Evolutionary conservation across 2,888 invertebrate species (phyloP).

Genomic region (Acleris sparsana): DNA sequence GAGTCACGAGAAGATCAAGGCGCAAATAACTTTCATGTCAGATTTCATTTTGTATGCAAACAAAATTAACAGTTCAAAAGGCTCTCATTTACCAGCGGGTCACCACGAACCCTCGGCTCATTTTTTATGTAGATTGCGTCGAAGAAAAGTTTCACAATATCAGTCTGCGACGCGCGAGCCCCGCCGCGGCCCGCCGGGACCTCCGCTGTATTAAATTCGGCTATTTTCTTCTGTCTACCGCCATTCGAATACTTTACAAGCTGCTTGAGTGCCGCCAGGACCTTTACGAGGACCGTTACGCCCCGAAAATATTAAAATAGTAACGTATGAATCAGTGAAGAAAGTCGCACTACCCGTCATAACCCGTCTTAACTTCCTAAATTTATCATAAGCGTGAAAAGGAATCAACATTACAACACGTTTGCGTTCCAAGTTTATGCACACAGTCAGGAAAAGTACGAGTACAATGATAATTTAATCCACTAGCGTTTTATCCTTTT

Average conservation of each 20-base stretch:
- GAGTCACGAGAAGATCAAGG: slow-evolving; percentile 58
- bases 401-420: no score
- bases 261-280: slow-evolving; percentile 48
- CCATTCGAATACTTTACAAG: slow-evolving; percentile 61
- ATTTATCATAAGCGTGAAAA: slow-evolving; percentile 11
- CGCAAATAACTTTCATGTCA: slow-evolving; percentile 72
- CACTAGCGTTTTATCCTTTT: no score
- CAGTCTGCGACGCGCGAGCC: slow-evolving; percentile 66
- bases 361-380: slow-evolving; percentile 7
- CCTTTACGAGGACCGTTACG: slow-evolving; percentile 36
- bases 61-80: slow-evolving; percentile 81
- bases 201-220: slow-evolving; percentile 68
- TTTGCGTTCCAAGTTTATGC: no score
- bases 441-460: no score
- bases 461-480: no score
- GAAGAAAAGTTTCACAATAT: slow-evolving; percentile 82
- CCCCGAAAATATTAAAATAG: slow-evolving; percentile 28
- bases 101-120: slow-evolving; percentile 75
- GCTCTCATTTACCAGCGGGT: slow-evolving; percentile 79
- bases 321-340: slow-evolving; percentile 24
- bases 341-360: slow-evolving; percentile 12
- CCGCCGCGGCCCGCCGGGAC: slow-evolving; percentile 62
- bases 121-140: slow-evolving; percentile 82
- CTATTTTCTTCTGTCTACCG: slow-evolving; percentile 61
- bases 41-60: slow-evolving; percentile 78